Evolutionary conservation across 2,797 vertebrate species (phyloP).

Genomic region (Hemitrygon akajei): DNA sequence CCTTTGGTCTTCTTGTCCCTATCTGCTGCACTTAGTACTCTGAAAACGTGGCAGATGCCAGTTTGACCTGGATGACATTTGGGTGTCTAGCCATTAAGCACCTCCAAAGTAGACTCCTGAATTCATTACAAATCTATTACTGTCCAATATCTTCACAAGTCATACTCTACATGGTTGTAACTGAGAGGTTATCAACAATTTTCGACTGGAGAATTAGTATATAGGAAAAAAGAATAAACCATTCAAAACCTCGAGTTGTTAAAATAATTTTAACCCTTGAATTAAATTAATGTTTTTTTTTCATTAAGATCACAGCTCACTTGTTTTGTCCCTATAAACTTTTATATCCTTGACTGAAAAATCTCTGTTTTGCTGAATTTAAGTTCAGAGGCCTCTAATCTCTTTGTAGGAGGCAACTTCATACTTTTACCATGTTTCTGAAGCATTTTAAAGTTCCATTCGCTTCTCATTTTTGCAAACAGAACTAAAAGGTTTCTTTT

Average conservation of each 20-base stretch:
- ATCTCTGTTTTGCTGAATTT: not conserved
- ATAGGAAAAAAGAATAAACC: not conserved
- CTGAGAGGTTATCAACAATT: not conserved
- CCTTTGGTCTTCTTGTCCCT: not conserved
- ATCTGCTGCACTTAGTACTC: not conserved
- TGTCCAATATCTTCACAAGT: not conserved
- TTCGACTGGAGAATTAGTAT: not conserved
- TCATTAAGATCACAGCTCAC: not conserved
- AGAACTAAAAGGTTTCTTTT: no score
- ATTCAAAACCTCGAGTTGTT: not conserved
- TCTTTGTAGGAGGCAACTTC: not conserved
- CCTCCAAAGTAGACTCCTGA: not conserved
- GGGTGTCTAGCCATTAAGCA: not conserved
- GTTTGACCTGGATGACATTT: not conserved
- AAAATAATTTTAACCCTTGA: no score
- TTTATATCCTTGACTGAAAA: not conserved
- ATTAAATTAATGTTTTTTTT: no score
- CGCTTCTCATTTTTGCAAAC: no score
- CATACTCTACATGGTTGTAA: not conserved
- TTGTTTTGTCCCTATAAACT: not conserved
- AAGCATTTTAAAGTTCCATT: no score
- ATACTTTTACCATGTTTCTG: no score
- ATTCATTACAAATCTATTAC: not conserved
- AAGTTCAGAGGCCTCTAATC: no score
- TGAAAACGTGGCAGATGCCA: no score